These are phyloP conservation scores for Apamea anceps DNA, from an alignment of 2,888 invertebrate species.

Conservation along the genomic window DNA sequence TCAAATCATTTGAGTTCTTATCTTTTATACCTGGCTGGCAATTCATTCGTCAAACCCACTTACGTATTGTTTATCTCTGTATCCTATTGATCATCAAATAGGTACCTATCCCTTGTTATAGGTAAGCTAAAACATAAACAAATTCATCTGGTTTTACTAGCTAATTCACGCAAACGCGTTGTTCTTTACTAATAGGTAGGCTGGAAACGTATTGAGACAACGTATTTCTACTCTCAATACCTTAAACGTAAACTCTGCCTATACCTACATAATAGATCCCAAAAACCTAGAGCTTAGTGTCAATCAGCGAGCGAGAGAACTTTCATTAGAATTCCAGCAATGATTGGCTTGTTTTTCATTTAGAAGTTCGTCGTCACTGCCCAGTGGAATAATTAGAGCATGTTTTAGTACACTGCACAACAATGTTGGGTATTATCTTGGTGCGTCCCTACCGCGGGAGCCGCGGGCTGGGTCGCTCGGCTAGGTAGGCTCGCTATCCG, in stretches of 20 bases:
- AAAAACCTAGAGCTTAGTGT: not conserved
- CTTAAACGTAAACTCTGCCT: not conserved
- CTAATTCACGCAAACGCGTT: not conserved
- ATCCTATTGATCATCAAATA: constrained; percentile 7
- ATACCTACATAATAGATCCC: not conserved
- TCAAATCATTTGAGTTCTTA: constrained; percentile 18
- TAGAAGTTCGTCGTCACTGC: constrained; percentile 11
- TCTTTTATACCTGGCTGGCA: not conserved
- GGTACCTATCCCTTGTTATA: not conserved
- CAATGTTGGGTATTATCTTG: constrained; percentile 65
- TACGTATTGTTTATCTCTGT: constrained; percentile 2
- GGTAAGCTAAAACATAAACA: constrained; percentile 5
- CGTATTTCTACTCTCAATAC: not conserved
- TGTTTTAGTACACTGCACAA: constrained; percentile 64
- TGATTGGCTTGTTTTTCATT: constrained; percentile 16
- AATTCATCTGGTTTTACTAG: not conserved
- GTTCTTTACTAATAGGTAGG: not conserved
- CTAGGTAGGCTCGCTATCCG: constrained; percentile 86
- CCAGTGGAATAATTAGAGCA: constrained; percentile 70
- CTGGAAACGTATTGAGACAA: not conserved
- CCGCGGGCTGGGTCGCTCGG: constrained; percentile 71
- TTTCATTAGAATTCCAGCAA: not conserved
- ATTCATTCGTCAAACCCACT: constrained; percentile 4
- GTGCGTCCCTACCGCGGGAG: constrained; percentile 63
- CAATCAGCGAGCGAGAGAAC: too few species aligned